Evolutionary conservation across 2,797 vertebrate species (phyloP).

Genomic region (Avahi laniger): DNA sequence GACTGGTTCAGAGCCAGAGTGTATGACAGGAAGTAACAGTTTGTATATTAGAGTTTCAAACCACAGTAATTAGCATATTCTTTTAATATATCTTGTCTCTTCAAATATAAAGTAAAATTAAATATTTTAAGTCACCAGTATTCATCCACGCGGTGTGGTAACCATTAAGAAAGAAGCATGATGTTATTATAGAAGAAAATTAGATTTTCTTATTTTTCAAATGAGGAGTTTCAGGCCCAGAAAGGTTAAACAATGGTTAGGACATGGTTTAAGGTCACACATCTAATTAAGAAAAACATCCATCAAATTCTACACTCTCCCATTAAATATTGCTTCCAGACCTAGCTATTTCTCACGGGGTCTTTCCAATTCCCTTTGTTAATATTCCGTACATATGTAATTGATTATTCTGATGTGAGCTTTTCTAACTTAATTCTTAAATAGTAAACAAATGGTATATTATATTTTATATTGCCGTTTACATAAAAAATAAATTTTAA

Average conservation of each 20-base stretch:
- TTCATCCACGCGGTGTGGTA: not conserved
- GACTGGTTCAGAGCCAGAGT: not conserved
- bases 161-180: not conserved
- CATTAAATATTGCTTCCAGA: not conserved
- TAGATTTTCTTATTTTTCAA: not conserved
- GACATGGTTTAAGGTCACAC: not conserved
- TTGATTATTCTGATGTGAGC: not conserved
- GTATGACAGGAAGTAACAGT: not conserved
- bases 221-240: not conserved
- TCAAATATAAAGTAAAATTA: conserved; percentile 18
- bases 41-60: not conserved
- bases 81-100: not conserved
- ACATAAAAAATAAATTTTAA: not conserved
- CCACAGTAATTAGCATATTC: not conserved
- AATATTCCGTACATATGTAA: not conserved
- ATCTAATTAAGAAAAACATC: not conserved
- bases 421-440: not conserved
- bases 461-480: not conserved
- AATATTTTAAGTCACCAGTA: not conserved
- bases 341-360: not conserved
- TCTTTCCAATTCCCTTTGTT: not conserved
- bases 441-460: not conserved
- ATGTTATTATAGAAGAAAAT: not conserved
- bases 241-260: not conserved
- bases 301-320: not conserved